A percentile compares a stretch with the other conserved stretches of the same genome.
Evolutionary conservation across 2,888 invertebrate genomes (phyloP).

Genomic region (Corbicula japonica): DNA sequence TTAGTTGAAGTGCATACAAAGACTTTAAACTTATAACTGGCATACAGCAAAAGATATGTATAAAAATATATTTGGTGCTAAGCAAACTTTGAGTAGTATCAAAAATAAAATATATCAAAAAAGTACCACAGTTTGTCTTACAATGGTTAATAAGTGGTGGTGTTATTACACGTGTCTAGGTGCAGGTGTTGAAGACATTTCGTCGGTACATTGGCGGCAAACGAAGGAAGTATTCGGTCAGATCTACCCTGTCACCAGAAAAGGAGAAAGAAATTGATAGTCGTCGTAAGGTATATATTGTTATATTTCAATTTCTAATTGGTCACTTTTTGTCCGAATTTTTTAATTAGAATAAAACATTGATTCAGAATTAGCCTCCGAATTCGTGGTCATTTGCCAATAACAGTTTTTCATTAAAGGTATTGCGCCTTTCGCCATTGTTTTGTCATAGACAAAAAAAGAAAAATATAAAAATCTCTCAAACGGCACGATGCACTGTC

Average conservation of each 20-base stretch:
- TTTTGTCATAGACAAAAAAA: too few species aligned
- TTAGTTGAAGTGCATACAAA: not conserved
- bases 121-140: not conserved
- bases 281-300: constrained; percentile 60
- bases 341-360: too few species aligned
- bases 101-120: not conserved
- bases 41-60: too few species aligned
- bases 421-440: too few species aligned
- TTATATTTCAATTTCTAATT: not conserved
- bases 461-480: too few species aligned
- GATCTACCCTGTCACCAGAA: constrained; percentile 56
- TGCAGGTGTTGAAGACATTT: constrained; percentile 31
- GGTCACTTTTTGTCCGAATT: too few species aligned
- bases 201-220: constrained; percentile 48
- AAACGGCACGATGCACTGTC: too few species aligned
- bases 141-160: not conserved
- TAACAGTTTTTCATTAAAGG: too few species aligned
- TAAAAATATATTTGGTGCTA: too few species aligned
- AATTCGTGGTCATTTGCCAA: too few species aligned
- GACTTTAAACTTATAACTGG: not conserved
- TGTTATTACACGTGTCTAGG: constrained; percentile 26
- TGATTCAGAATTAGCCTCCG: too few species aligned
- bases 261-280: constrained; percentile 58
- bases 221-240: constrained; percentile 19
- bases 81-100: too few species aligned